A percentile compares a stretch with the other conserved stretches of the same genome.
These are phyloP conservation scores for Peromyscus californicus DNA, from an alignment of 2,113 vertebrate species.

Conservation along the genomic window DNA sequence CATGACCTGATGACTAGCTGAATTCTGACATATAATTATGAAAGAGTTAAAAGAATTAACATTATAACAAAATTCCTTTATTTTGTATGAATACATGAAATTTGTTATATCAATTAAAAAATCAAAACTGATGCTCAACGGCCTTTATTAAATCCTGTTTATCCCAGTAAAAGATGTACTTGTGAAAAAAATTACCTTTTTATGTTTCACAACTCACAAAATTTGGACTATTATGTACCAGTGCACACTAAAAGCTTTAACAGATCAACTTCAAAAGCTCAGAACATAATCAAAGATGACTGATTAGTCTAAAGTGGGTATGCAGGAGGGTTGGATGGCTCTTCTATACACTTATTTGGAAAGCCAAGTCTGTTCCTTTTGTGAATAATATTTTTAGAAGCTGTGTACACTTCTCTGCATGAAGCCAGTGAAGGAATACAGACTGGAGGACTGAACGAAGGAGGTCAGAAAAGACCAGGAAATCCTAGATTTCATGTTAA, in stretches of 20 bases:
- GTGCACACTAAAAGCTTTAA: background rate
- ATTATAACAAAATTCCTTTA: background rate
- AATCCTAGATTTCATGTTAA: background rate
- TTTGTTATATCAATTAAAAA: background rate
- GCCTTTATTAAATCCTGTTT: background rate
- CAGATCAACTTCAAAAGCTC: background rate
- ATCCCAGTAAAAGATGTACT: slow-evolving; percentile 16
- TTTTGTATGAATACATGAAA: background rate
- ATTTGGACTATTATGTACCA: background rate
- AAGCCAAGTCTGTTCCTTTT: slow-evolving; percentile 8
- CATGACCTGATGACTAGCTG: background rate
- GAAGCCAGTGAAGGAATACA: background rate
- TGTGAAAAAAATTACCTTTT: background rate
- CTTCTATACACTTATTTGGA: background rate
- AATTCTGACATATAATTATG: slow-evolving; percentile 19
- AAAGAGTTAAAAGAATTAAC: slow-evolving; percentile 3
- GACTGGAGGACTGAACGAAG: background rate
- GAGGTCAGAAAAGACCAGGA: background rate
- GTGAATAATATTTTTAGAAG: background rate
- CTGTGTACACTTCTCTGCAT: background rate
- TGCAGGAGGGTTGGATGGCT: background rate
- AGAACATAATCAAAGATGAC: background rate
- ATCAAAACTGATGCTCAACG: background rate
- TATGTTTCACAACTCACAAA: background rate
- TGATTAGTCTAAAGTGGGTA: background rate